phyloP scores from a whole-genome alignment of 1,140 invertebrate species.

The Trichonephila inaurata region DNA sequence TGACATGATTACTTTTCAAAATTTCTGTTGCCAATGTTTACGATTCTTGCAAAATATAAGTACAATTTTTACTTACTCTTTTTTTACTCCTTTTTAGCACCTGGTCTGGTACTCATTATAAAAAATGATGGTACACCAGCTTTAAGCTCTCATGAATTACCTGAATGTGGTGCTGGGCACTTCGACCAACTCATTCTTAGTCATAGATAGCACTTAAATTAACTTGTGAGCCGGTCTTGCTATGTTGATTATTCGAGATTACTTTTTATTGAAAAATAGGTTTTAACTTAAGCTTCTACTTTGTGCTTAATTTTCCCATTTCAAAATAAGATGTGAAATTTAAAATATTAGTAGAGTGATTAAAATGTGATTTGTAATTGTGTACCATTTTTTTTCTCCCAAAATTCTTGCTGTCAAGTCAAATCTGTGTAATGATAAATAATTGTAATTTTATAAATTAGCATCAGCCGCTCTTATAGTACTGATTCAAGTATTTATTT shows the following conservation, averaged over 20 bases:
- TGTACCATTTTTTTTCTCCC: not conserved
- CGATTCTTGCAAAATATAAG: no score
- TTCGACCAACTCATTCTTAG: slow-evolving; percentile 61
- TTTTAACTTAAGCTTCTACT: not conserved
- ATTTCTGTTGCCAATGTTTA: no score
- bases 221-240: slow-evolving; percentile 26
- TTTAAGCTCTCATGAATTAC: slow-evolving; percentile 63
- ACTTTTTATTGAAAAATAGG: slow-evolving; percentile 22
- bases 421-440: not conserved
- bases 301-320: not conserved
- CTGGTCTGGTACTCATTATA: slow-evolving; percentile 69
- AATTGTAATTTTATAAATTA: not conserved
- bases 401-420: not conserved
- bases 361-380: not conserved
- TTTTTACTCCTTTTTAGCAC: slow-evolving; percentile 12
- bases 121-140: slow-evolving; percentile 73
- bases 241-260: slow-evolving; percentile 34
- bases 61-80: not conserved
- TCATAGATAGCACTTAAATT: slow-evolving; percentile 71
- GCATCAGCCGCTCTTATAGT: not conserved
- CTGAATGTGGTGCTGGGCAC: slow-evolving; percentile 65
- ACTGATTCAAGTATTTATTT: slow-evolving; percentile 12
- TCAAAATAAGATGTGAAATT: not conserved
- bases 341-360: not conserved
- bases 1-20: no score